phyloP scores from a whole-genome alignment of 2,797 vertebrate genomes.

The Gallirallus australis region DNA sequence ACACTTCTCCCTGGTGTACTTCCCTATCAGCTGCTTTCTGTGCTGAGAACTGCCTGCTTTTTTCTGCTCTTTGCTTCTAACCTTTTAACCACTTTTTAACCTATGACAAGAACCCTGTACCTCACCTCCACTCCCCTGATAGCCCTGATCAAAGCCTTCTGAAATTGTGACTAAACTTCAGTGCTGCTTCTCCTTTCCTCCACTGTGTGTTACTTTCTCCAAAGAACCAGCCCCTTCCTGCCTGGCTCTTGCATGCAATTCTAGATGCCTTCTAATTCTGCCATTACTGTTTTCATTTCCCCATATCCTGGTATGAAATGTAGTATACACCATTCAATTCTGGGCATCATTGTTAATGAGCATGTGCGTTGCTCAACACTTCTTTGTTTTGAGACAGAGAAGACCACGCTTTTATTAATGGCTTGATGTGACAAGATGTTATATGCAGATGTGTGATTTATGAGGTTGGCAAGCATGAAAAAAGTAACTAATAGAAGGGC shows the following conservation, averaged over 20 bases:
- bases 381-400: not conserved
- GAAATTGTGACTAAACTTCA: not conserved
- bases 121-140: not conserved
- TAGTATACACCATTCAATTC: not conserved
- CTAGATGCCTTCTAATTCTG: not conserved
- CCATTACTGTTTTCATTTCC: not conserved
- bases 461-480: not conserved
- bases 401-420: not conserved
- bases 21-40: not conserved
- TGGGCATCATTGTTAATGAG: not conserved
- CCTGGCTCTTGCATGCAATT: not conserved
- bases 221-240: not conserved
- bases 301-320: not conserved
- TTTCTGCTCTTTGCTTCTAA: not conserved
- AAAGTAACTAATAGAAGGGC: not conserved
- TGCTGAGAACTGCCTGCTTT: not conserved
- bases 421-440: not conserved
- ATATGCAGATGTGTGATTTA: not conserved
- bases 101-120: not conserved
- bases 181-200: not conserved
- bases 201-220: not conserved
- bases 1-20: not conserved
- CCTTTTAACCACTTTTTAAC: not conserved
- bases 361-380: not conserved
- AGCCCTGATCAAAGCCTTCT: not conserved